Evolutionary conservation across 92 coral and sea anemone genomes (phyloP), one percentile per base, ranked within the genome.

Genomic region (Heteractis magnifica): DNA sequence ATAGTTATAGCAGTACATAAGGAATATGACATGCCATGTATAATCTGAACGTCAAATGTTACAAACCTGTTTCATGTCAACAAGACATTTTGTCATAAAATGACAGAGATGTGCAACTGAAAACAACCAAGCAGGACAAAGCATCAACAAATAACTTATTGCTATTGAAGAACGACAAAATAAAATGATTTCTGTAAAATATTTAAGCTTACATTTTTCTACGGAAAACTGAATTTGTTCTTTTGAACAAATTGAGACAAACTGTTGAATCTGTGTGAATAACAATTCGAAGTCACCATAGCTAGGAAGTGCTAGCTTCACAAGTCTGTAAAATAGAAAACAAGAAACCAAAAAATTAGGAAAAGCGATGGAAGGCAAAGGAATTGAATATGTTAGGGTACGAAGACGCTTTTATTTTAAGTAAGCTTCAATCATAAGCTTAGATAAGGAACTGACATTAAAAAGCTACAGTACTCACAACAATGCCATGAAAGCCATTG

Each of bases 221-320:
- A 89, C 93, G 81, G 92, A 86, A 82, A 86, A 89, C 86, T 94
- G 98, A 55, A 96, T 87, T 90, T 94, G 99, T 18, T 94, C 98
- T 79, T 90, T 90, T 11, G 99, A 93, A 73, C 99, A 92, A 72
- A 94, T 92, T 50, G 90, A 86, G 56, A 96, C 91, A 81, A 92
- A 94, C 85, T 96, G 99, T 59, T 96, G 99, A 56, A 96, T 94
- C 88, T 96, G 99, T 70, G 92, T 96, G 92, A 87, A 92, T 20
- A 94, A 82, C 79, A 94, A 81, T 87, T 96, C 99, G 84, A 96
- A 96, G 85, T 96, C 99, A 11, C 99, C 99, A 92, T 89, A 92
- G 79, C 91, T 96, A 48, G 98, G 95, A 18, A 94, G 84, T 0
- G 92, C 80, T 52, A 88, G 79, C 87, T 96, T 96, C 72, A 94